These are phyloP conservation scores for Chloebia gouldiae DNA, from an alignment of 2,113 vertebrate species.

Conservation along the genomic window DNA sequence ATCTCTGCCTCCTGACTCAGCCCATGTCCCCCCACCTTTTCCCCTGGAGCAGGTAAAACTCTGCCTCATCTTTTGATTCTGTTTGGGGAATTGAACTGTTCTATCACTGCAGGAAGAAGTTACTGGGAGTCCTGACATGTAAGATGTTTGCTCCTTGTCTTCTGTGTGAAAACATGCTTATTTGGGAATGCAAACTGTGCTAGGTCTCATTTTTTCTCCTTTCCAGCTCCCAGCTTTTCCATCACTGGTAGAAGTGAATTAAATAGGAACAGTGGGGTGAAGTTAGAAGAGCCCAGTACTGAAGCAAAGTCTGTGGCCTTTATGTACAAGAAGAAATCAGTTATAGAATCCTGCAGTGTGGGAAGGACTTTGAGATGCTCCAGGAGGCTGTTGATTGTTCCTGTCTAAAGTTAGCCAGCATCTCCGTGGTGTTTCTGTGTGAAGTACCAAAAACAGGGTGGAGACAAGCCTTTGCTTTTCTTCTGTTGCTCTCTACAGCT, in stretches of 20 bases:
- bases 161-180: not conserved
- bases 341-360: not conserved
- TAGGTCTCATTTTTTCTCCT: not conserved
- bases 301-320: not conserved
- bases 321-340: not conserved
- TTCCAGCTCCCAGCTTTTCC: not conserved
- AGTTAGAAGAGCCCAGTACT: not conserved
- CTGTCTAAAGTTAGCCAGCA: not conserved
- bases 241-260: not conserved
- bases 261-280: not conserved
- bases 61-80: not conserved
- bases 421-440: not conserved
- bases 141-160: not conserved
- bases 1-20: not conserved
- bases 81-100: not conserved
- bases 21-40: not conserved
- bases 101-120: not conserved
- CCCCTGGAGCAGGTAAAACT: not conserved
- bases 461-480: not conserved
- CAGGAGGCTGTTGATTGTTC: not conserved
- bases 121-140: not conserved
- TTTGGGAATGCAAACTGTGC: not conserved
- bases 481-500: not conserved
- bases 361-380: not conserved
- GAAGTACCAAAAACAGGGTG: not conserved